Conservation (phyloP, 2,888 invertebrate genomes). For the Machimus atricapillus region DNA sequence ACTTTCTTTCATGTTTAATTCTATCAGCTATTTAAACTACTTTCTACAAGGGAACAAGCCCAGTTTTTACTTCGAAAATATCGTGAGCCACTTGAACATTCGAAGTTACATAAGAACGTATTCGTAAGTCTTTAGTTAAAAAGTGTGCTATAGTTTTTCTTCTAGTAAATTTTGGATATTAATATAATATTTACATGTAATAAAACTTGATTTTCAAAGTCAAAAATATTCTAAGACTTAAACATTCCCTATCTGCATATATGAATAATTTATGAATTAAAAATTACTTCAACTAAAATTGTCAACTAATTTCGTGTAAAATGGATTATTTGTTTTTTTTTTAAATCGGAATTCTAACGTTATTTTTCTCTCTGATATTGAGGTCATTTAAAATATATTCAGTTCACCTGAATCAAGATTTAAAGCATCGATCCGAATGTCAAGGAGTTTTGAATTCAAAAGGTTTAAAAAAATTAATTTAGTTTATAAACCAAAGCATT, state of each 20-base stretch:
- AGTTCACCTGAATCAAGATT: background rate
- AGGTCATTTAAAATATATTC: background rate
- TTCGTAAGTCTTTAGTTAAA: background rate
- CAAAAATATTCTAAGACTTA: background rate
- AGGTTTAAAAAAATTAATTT: too few species aligned
- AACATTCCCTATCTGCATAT: background rate
- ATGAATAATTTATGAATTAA: background rate
- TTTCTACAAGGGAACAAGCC: conserved; percentile 43
- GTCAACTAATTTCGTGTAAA: background rate
- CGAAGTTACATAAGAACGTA: background rate
- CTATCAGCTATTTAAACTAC: background rate
- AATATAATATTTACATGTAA: too few species aligned
- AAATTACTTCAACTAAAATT: background rate
- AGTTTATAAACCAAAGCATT: background rate
- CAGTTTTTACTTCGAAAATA: conserved; percentile 35
- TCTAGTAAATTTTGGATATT: too few species aligned
- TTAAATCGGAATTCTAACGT: background rate
- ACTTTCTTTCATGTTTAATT: background rate
- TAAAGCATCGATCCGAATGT: too few species aligned
- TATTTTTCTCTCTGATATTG: background rate
- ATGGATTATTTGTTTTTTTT: background rate
- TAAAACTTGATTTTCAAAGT: background rate
- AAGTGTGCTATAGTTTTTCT: background rate
- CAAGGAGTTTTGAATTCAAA: too few species aligned
- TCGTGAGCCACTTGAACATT: background rate